Evolutionary conservation across 2,113 vertebrate species (phyloP), one percentile per base, ranked within the genome.

Genomic region (Gobius niger): DNA sequence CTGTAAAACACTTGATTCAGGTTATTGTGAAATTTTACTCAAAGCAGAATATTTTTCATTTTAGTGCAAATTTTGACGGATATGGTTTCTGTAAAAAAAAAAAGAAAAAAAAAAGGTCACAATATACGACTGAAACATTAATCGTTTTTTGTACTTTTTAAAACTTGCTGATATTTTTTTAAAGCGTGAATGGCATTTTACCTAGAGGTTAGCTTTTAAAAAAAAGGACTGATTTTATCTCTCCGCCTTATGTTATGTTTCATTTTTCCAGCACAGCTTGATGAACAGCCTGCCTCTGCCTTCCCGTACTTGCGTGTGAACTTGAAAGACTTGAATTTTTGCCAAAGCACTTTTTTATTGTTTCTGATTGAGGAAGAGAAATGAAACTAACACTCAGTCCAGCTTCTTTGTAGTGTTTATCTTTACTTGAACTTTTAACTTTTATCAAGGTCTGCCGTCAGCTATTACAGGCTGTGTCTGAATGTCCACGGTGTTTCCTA

Each of bases 301-400:
- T 66, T 79, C 63, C 84, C 64, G 65, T 82, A 69, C 62, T 40
- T 76, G 80, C 69, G 47, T 73, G 71, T 85, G 70, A 82, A 82
- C 78, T 75, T 72, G 73, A 82, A 82, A 86, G 84, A 88, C 87
- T 90, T 90, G 86, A 91, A 91, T 80, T 78, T 68, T 85, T 87
- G 79, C 88, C 88, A 91, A 90, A 90, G 89, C 88, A 91, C 89
- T 88, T 91, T 34, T 34, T 90, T 76, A 73, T 68, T 63, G 60
- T 76, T 59, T 75, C 47, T 68, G 16, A 69, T 77, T n/a, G 68
- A 67, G 59, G 40, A 61, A 63, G 34, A 57, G 52, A 78, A 63
- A 53, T 44, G 40, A 71, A 69, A 68, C 64, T 42, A 65, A 67
- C 63, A 44, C 11, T 53, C 63, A 72, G 67, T n/a, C 71, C 67